Conservation (phyloP, 2,797 vertebrate species). For the Limosa lapponica region DNA sequence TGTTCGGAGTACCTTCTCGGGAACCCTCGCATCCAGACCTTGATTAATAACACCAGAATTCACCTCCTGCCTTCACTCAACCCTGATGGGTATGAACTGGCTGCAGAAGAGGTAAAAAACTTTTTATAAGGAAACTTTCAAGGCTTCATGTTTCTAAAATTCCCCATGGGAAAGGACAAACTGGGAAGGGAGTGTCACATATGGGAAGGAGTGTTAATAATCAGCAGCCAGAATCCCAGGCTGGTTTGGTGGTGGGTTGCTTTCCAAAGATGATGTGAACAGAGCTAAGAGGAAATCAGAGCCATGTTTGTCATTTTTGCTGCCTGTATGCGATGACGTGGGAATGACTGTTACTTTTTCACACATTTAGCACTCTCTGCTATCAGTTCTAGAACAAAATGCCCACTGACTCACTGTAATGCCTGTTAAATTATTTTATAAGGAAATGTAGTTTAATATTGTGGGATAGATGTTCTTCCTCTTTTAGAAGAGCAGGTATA, state of each 20-base stretch:
- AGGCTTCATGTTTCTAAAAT: neutral
- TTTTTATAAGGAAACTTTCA: neutral
- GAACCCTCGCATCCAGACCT: slow-evolving; percentile 86
- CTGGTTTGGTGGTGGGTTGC: neutral
- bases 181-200: neutral
- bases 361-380: neutral
- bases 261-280: neutral
- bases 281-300: neutral
- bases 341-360: slow-evolving; percentile 20
- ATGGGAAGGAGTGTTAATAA: neutral
- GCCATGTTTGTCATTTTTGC: neutral
- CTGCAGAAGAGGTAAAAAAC: slow-evolving; percentile 91
- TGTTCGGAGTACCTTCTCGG: slow-evolving; percentile 93
- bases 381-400: slow-evolving; percentile 11
- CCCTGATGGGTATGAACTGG: slow-evolving; percentile 95
- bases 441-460: neutral
- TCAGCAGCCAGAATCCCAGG: neutral
- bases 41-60: slow-evolving; percentile 94
- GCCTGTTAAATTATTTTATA: neutral
- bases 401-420: slow-evolving; percentile 19
- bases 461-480: neutral
- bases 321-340: neutral
- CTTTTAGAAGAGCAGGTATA: neutral
- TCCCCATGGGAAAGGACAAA: neutral
- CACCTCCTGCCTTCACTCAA: slow-evolving; percentile 97